A percentile compares a stretch with the other conserved stretches of the same genome.
Evolutionary conservation across 2,888 invertebrate genomes (phyloP).

Genomic region (Metacarcinus magister): DNA sequence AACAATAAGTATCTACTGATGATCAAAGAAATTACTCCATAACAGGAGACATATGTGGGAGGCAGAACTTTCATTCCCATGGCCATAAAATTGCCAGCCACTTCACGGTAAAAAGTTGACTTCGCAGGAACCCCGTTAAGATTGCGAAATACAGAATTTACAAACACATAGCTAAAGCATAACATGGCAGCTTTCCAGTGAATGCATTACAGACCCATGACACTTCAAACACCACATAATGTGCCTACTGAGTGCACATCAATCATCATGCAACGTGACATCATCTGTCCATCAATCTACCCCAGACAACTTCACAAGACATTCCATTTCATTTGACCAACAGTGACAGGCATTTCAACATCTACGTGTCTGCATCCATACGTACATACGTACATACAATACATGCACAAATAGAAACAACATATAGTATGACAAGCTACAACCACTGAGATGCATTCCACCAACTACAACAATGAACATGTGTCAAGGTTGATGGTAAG

Average conservation of each 20-base stretch:
- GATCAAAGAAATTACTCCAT: not conserved
- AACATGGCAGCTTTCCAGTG: not conserved
- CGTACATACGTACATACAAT: not conserved
- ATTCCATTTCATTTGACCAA: not conserved
- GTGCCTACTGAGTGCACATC: not conserved
- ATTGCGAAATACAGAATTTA: not conserved
- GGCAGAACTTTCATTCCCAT: not conserved
- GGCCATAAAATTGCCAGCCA: not conserved
- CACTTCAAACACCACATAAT: not conserved
- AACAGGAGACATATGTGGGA: not conserved
- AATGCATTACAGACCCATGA: not conserved
- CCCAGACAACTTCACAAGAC: not conserved
- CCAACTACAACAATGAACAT: not conserved
- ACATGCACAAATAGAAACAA: not conserved
- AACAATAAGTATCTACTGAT: not conserved
- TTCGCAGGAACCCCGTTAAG: constrained; percentile 58
- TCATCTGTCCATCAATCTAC: not conserved
- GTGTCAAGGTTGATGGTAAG: not conserved
- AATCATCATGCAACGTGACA: not conserved
- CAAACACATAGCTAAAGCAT: not conserved
- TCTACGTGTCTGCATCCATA: not conserved
- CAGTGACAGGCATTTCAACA: not conserved
- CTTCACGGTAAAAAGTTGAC: not conserved
- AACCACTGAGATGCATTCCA: not conserved
- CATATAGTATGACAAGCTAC: not conserved